phyloP scores from a whole-genome alignment of 2,113 vertebrate species.

The Anhinga rufa region DNA sequence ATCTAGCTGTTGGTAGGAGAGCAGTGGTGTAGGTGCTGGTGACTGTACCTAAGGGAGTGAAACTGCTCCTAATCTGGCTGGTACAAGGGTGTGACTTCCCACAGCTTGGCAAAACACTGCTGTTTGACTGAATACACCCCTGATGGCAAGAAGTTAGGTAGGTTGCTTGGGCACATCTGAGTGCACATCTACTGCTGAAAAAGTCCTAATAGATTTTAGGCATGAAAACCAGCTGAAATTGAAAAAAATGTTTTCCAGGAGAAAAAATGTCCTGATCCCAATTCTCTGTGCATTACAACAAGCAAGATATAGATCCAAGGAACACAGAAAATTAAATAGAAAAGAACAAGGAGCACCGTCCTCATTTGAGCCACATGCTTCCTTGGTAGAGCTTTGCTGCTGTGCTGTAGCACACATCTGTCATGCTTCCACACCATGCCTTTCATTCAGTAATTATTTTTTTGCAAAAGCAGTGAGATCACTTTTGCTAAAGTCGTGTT shows the following conservation, averaged over 20 bases:
- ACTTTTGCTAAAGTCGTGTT: not conserved
- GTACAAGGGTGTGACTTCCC: not conserved
- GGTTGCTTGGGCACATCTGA: not conserved
- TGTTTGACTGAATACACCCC: not conserved
- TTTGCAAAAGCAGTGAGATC: not conserved
- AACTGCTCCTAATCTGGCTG: not conserved
- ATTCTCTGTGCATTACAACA: not conserved
- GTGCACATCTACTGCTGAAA: not conserved
- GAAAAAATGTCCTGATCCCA: not conserved
- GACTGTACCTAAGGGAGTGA: not conserved
- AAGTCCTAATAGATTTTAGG: not conserved
- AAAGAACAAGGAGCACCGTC: not conserved
- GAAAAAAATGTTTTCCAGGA: not conserved
- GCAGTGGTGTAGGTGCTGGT: not conserved
- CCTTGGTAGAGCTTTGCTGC: not conserved
- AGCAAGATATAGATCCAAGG: not conserved
- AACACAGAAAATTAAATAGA: not conserved
- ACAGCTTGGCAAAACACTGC: not conserved
- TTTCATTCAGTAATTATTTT: too few species aligned
- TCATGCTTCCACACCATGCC: accelerated
- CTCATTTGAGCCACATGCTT: not conserved
- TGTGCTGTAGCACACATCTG: not conserved
- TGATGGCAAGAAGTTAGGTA: too few species aligned
- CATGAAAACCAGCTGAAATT: not conserved
- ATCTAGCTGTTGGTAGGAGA: not conserved